A percentile compares a stretch with the other conserved stretches of the same genome.
Evolutionary conservation across 1,140 invertebrate species (phyloP).

Genomic region (Bilobella aurantiaca): DNA sequence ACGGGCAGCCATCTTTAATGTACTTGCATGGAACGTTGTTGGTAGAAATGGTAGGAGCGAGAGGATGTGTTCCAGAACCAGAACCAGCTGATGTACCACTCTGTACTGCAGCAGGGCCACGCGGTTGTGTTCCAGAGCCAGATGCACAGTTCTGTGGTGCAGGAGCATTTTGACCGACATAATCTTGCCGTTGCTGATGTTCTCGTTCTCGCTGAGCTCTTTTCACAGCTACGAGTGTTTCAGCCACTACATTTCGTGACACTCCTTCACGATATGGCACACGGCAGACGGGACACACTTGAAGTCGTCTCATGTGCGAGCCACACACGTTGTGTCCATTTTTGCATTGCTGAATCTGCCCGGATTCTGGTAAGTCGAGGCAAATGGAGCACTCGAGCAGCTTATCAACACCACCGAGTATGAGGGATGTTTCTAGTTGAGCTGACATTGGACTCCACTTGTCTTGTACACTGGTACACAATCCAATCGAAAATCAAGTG

Average conservation of each 20-base stretch:
- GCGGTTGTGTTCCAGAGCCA: background rate
- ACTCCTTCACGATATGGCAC: background rate
- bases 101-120: background rate
- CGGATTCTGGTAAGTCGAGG: background rate
- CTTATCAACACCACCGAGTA: background rate
- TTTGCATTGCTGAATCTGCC: conserved; percentile 4
- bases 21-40: background rate
- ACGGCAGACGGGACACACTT: background rate
- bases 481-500: too few relatives aligned
- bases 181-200: background rate
- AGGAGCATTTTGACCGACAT: background rate
- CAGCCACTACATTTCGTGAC: background rate
- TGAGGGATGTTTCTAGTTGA: background rate
- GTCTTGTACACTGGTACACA: too few relatives aligned
- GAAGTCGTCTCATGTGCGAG: background rate
- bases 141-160: background rate
- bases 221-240: background rate
- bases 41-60: background rate
- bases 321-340: background rate
- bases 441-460: background rate
- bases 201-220: background rate
- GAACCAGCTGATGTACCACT: background rate
- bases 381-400: background rate
- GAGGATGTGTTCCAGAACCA: background rate
- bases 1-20: background rate